phyloP scores from a whole-genome alignment of 1,140 invertebrate genomes.

The Bombus sylvicola region DNA sequence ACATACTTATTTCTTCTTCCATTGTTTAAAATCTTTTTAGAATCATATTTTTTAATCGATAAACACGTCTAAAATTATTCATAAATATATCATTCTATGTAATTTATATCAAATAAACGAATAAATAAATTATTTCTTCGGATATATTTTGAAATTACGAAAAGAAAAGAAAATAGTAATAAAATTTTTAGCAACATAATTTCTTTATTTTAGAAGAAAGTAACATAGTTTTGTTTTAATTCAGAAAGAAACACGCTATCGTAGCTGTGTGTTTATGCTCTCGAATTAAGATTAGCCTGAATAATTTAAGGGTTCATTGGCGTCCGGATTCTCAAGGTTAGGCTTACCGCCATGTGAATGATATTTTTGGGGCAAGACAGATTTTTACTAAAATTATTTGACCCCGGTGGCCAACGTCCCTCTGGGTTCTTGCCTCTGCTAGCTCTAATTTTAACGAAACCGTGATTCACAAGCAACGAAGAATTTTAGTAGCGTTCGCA shows the following conservation, averaged over 20 bases:
- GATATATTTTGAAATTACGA: not conserved
- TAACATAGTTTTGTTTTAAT: not conserved
- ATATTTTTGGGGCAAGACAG: constrained; percentile 6
- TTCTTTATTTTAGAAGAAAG: not conserved
- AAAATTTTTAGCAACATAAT: not conserved
- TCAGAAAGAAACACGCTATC: not conserved
- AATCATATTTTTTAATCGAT: not conserved
- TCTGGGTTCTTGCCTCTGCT: not conserved
- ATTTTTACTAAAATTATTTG: constrained; percentile 46
- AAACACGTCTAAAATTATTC: not conserved
- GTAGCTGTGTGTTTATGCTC: not conserved
- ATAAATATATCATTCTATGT: not conserved
- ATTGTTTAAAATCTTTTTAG: not conserved
- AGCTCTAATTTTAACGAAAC: constrained; percentile 57
- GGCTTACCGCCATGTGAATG: not conserved
- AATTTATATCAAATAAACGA: not conserved
- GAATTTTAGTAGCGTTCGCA: not conserved
- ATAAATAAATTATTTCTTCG: not conserved
- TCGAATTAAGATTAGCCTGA: not conserved
- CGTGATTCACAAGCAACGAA: constrained; percentile 42
- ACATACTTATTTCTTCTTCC: no score
- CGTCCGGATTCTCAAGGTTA: not conserved
- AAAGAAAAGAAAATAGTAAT: not conserved
- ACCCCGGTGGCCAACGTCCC: not conserved
- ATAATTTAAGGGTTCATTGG: not conserved